Conservation (phyloP, 2,797 vertebrate species). For the Rhabdomys pumilio region DNA sequence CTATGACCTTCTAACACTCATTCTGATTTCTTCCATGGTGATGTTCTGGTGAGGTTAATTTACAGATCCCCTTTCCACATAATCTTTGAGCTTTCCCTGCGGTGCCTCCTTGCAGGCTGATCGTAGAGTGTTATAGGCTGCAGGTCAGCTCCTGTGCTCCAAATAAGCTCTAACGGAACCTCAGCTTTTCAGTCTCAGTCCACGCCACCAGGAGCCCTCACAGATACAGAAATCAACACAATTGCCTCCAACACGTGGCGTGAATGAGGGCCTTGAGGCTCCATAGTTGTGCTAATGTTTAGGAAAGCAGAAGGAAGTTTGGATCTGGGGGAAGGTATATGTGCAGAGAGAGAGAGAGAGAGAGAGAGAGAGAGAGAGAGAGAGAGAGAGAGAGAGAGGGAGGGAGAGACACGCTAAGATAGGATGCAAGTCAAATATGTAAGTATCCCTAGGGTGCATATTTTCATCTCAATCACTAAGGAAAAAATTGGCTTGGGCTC, state of each 20-base stretch:
- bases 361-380: conserved; percentile 50
- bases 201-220: conserved; percentile 22
- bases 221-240: conserved; percentile 32
- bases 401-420: background rate
- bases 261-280: conserved; percentile 3
- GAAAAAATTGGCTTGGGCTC: conserved; percentile 66
- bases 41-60: background rate
- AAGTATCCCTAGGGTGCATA: conserved; percentile 65
- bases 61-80: background rate
- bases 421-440: conserved; percentile 65
- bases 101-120: background rate
- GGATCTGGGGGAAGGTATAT: background rate
- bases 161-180: background rate
- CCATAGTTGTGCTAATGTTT: conserved; percentile 48
- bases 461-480: conserved; percentile 83
- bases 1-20: background rate
- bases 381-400: conserved; percentile 49
- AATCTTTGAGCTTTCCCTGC: background rate
- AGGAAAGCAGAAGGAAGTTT: conserved; percentile 39
- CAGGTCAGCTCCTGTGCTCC: background rate
- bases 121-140: background rate
- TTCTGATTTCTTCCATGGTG: background rate
- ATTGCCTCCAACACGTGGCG: background rate
- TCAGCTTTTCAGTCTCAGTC: background rate
- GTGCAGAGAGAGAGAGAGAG: background rate